Evolutionary conservation across 1,140 invertebrate species (phyloP), one percentile per base, ranked within the genome.

Genomic region (Coelopa frigida): DNA sequence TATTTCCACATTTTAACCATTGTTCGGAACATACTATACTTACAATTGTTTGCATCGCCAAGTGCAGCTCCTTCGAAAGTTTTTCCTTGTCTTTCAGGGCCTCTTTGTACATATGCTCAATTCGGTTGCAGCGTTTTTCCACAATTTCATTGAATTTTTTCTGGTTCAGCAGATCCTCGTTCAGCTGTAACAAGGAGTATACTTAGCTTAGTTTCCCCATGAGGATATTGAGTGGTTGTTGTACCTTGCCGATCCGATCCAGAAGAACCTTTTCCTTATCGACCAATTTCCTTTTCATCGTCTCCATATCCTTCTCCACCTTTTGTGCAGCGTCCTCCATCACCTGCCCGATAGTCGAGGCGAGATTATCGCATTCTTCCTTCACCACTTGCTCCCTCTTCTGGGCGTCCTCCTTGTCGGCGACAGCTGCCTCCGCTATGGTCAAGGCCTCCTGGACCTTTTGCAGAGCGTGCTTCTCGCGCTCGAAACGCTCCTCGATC

Each of bases 291-390:
- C 71, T 69, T 24, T 68, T 64, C 10, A 83, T 55, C 46, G 75
- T 68, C 46, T 76, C 72, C 8, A 78, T 64, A 52, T 76, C 75
- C 36, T 61, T 71, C 58, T 81, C 78, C 47, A 83, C 74, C 59
- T 78, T 81, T 2, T 64, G 60, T 5, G 77, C 77, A 49, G 82
- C 73, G 31, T 77, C 74, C 38, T 82, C 69, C 54, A 81, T 78
- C 15, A 81, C 79, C 43, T 50, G 49, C 20, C 61, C 59, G 17
- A 70, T 60, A 6, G 48, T 63, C 11, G 32, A 46, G 8, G 58
- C 56, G 32, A 67, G 38, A 31, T 59, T 43, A 8, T 40, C 43
- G 5, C 52, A 46, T 39, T 67, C 61, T 39, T 68, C 61, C 35
- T 57, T 58, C 14, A 61, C 57, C 12, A 42, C 12, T 46, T 53